Base-by-base conservation (phyloP, 2,797 vertebrate species). In the Luscinia luscinia region DNA sequence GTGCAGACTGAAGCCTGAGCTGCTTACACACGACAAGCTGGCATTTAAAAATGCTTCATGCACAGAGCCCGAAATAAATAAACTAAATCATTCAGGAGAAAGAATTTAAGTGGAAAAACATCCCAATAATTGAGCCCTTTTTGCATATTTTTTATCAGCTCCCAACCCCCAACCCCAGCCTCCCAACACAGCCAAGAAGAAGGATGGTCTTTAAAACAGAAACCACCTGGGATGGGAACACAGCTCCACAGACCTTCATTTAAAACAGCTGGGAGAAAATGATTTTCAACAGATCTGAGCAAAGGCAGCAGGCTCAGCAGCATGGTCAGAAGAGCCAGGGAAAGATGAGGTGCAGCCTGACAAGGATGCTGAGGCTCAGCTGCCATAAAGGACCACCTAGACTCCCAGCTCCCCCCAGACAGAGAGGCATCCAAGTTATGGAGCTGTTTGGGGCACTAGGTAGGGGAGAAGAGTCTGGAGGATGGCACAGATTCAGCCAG, bases 1-100 rank as follows among this genome's bases (percentile, higher is more conserved):
- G 12, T 7, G 6, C 51, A 62, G 52, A 38, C 51, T n/a, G 62
- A 68, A 75, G 66, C 32, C 54, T 4, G 1, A 58, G 48, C 30
- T 9, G 5, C 76, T 93, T 1, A 0, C 54, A 78, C 14, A 58
- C 1, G 1, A 49, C 80, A 64, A 68, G 70, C 51, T 92, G 67
- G 63, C 76, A 79, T 87, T 95, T 87, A 43, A 85, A 94, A 89
- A 89, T 41, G 67, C 64, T 87, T 91, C 63, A 43, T 90, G 89
- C 81, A 92, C 45, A 92, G 67, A 87, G 48, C n/a, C 38, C 0
- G 0, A 70, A 92, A 66, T 48, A 88, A 93, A 93, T 16, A 87
- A 87, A 90, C 24, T 16, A 79, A 81, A 76, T 63, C 67, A 90
- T 55, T 15, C 79, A 88, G 70, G 63, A 89, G 74, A 90, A 84